These are phyloP conservation scores for Eupithecia vulgata DNA, from an alignment of 2,888 invertebrate genomes.

Conservation along the genomic window DNA sequence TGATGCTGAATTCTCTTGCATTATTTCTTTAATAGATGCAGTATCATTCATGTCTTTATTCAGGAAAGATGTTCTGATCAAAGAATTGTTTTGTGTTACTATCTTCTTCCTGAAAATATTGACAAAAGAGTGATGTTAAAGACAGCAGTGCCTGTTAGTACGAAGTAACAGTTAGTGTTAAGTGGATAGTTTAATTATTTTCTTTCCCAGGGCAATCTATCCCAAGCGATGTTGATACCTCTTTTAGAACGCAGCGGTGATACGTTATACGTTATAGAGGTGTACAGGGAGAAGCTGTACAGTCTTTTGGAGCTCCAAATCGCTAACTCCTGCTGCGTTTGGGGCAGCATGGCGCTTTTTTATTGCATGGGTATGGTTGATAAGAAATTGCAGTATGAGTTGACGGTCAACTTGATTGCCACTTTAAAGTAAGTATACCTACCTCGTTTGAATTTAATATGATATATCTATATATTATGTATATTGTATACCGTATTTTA, in stretches of 20 bases:
- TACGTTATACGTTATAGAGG: neutral
- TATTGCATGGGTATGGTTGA: neutral
- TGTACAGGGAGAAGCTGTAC: neutral
- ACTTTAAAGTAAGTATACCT: neutral
- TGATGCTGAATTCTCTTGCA: too few relatives aligned
- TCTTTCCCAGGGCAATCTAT: neutral
- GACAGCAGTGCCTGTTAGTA: neutral
- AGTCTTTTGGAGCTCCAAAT: neutral
- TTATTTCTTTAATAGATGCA: too few relatives aligned
- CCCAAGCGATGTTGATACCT: neutral
- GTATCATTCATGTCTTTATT: too few relatives aligned
- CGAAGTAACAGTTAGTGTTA: neutral
- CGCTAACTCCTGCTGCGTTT: neutral
- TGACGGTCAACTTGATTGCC: neutral
- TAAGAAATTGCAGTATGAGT: neutral
- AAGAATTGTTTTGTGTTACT: too few relatives aligned
- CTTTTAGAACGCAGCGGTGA: neutral
- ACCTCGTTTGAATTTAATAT: neutral
- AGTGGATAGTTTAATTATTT: neutral
- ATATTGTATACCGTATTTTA: too few relatives aligned
- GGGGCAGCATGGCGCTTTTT: neutral
- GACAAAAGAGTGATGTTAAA: neutral
- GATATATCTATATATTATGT: too few relatives aligned
- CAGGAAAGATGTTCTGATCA: too few relatives aligned
- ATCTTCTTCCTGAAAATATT: too few relatives aligned